A percentile compares a stretch with the other conserved stretches of the same genome.
phyloP scores from a whole-genome alignment of 1,140 invertebrate genomes.

The Drosophila nebulosa region DNA sequence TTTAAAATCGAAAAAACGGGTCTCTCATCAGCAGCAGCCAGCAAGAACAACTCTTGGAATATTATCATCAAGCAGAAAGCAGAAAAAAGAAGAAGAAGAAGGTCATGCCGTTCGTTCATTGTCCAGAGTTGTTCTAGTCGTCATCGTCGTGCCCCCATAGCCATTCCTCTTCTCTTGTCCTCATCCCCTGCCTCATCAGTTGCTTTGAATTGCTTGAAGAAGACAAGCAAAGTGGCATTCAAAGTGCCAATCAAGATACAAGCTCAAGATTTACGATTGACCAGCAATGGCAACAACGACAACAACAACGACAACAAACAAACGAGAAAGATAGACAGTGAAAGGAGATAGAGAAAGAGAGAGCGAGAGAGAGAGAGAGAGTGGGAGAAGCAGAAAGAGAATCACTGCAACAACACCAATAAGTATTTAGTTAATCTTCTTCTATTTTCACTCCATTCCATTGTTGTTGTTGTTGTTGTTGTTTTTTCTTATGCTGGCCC shows the following conservation, averaged over 20 bases:
- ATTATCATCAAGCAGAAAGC: background rate
- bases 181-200: slow-evolving; percentile 14
- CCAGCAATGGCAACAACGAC: slow-evolving; percentile 27
- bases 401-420: background rate
- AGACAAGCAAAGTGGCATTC: slow-evolving; percentile 36
- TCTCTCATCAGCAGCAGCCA: slow-evolving; percentile 51
- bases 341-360: background rate
- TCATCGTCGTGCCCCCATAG: slow-evolving; percentile 26
- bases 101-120: slow-evolving; percentile 61
- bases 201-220: slow-evolving; percentile 24
- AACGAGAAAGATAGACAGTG: background rate
- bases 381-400: background rate
- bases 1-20: slow-evolving; percentile 54
- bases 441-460: background rate
- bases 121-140: slow-evolving; percentile 46
- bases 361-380: background rate
- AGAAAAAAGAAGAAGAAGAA: background rate
- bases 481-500: background rate
- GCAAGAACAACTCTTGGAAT: slow-evolving; percentile 3
- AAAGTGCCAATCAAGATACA: slow-evolving; percentile 46
- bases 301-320: too few species aligned
- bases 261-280: slow-evolving; percentile 61
- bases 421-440: slow-evolving; percentile 5
- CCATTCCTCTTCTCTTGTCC: background rate
- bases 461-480: too few species aligned